phyloP scores from a whole-genome alignment of 2,113 vertebrate species.

The Tetrax tetrax region DNA sequence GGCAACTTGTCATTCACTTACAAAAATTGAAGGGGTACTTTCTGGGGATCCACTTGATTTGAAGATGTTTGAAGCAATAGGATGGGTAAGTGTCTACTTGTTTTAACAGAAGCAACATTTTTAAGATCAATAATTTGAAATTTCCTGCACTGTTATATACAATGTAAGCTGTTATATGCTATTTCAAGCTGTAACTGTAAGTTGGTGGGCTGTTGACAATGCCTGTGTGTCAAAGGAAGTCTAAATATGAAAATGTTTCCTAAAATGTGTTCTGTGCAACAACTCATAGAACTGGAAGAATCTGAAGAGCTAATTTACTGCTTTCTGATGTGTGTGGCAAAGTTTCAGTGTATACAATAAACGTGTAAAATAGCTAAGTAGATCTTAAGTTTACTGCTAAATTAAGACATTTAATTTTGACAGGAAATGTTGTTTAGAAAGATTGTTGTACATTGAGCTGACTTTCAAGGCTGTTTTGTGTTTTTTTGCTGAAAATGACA shows the following conservation, averaged over 20 bases:
- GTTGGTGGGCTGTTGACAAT: neutral
- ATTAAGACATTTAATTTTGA: neutral
- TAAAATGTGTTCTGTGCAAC: neutral
- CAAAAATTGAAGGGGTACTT: slow-evolving; percentile 94
- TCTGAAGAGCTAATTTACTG: neutral
- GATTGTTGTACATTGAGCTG: neutral
- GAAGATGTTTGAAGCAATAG: slow-evolving; percentile 98
- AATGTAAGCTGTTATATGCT: neutral
- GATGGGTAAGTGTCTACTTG: slow-evolving; percentile 86
- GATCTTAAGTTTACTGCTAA: neutral
- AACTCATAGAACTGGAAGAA: neutral
- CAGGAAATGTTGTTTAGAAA: neutral
- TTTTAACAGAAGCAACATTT: neutral
- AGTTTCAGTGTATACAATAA: neutral
- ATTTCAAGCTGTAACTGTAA: neutral
- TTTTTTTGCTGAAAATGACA: neutral
- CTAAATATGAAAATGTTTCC: neutral
- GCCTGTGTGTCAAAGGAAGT: neutral
- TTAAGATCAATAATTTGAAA: neutral
- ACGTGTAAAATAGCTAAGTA: neutral
- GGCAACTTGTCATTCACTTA: slow-evolving; percentile 98
- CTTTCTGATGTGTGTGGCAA: neutral
- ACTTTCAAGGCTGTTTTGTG: neutral
- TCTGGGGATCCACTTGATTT: slow-evolving; percentile 96
- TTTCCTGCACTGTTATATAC: neutral